Conservation (phyloP, 2,113 vertebrate genomes). For the Sorex fumeus region DNA sequence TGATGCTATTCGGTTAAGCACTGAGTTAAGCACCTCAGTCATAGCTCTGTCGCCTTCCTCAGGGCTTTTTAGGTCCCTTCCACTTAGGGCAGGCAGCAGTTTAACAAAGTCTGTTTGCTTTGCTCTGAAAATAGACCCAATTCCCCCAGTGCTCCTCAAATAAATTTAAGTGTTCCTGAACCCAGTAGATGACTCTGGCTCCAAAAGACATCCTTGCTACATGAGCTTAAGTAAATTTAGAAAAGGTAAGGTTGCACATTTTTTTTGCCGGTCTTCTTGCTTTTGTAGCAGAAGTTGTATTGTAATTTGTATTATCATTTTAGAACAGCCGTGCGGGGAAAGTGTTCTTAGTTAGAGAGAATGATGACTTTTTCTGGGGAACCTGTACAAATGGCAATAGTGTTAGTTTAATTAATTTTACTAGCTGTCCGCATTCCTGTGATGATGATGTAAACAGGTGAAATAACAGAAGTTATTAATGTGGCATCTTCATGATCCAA, state of each 20-base stretch:
- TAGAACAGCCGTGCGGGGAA: conserved; percentile 52
- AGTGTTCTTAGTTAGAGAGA: conserved; percentile 53
- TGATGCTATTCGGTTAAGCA: neutral
- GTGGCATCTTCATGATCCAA: conserved; percentile 36
- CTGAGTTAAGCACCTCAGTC: too few species aligned
- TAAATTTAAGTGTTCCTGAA: neutral
- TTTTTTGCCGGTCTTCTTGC: conserved; percentile 2
- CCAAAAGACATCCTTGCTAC: conserved; percentile 28
- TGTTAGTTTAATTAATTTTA: conserved; percentile 73
- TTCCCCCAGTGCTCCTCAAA: neutral
- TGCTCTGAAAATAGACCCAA: neutral
- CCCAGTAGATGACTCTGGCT: neutral
- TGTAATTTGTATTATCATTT: conserved; percentile 70
- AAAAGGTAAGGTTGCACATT: conserved; percentile 52
- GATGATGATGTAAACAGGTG: conserved; percentile 36
- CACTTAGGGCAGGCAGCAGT: neutral
- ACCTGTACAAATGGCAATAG: conserved; percentile 59
- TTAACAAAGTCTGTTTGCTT: neutral
- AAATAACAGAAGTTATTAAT: conserved; percentile 56
- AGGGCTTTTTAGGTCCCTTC: neutral
- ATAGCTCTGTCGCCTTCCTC: neutral
- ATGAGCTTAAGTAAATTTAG: conserved; percentile 65
- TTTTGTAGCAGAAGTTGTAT: conserved; percentile 64
- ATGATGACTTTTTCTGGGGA: conserved; percentile 61
- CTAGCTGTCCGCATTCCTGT: conserved; percentile 4